Conservation (phyloP, 2,797 vertebrate species). For the Pteropus rufus region DNA sequence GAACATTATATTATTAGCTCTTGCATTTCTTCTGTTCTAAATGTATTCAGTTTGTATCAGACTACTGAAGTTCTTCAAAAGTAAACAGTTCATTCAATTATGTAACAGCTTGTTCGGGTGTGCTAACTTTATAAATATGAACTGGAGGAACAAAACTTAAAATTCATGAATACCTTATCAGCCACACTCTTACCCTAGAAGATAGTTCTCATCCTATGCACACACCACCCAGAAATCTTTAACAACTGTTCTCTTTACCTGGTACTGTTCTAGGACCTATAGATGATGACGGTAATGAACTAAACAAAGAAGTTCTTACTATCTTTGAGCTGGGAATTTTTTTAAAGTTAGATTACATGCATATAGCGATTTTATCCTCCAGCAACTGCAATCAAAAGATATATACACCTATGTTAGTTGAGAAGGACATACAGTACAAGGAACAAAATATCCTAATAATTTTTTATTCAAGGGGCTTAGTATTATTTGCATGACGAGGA, state of each 20-base stretch:
- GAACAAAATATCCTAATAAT: not conserved
- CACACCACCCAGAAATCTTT: not conserved
- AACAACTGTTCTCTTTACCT: not conserved
- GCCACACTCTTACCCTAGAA: not conserved
- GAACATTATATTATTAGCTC: not conserved
- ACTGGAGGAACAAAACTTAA: not conserved
- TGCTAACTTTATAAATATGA: not conserved
- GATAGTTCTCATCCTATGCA: not conserved
- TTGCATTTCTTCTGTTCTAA: not conserved
- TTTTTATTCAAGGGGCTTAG: not conserved
- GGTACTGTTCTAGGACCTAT: not conserved
- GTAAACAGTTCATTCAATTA: not conserved
- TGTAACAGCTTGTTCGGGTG: not conserved
- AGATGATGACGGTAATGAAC: not conserved
- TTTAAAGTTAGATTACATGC: not conserved
- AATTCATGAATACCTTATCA: not conserved
- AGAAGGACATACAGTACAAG: not conserved
- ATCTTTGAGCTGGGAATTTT: not conserved
- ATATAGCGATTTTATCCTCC: not conserved
- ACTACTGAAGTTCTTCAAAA: slow-evolving; percentile 6
- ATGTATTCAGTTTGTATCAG: not conserved
- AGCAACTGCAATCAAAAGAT: not conserved
- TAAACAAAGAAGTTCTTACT: not conserved
- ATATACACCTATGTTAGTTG: not conserved
- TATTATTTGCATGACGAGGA: not conserved